Base-by-base conservation (phyloP, 2,113 vertebrate genomes). In the Nothobranchius kuhntae region DNA sequence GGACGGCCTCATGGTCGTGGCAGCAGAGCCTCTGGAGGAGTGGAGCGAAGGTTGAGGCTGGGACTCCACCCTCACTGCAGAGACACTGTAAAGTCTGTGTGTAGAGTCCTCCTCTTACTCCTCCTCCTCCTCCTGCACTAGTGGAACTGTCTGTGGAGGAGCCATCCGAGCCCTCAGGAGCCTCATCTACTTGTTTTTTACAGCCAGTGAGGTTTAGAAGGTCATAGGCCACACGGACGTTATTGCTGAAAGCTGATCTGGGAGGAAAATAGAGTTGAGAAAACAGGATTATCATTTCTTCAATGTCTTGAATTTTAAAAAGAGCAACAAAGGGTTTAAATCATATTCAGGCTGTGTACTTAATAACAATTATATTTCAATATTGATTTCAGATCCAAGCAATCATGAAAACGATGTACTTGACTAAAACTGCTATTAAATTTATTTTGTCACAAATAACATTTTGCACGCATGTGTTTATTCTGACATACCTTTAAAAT, bases 1-100 rank as follows among this genome's bases (percentile, higher is more conserved):
- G 95, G 53, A 98, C 96, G 0, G 93, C 94, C 81, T 98, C 97
- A 3, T 98, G 95, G 82, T 97, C 95, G 0, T 94, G 95, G 77
- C 97, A 98, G 11, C 91, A 91, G 54, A 98, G 91, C 13, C 93
- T 94, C 0, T 53, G 89, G 57, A 98, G 92, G 17, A 98, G 91
- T 0, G 94, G 94, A 0, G 92, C 86, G 0, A 91, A 89, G 0
- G 93, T 93, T 46, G 92, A 93, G 8, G 93, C 92, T 0, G 95
- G 94, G 1, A 95, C 92, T 0, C 89, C 92, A 0, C 94, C 92
- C 0, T 93, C 95, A 3, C 91, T 91, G 89, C 96, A 97, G 56
- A 98, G 86, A 15, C 91, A 92, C 45, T 85, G 84, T 51, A 99
- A 93, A 75, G 95, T 87, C 87, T 97, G 95, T 0, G 93, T 94